Base-by-base conservation (phyloP, 2,888 invertebrate genomes). In the Liopterus haemorrhoidalis region DNA sequence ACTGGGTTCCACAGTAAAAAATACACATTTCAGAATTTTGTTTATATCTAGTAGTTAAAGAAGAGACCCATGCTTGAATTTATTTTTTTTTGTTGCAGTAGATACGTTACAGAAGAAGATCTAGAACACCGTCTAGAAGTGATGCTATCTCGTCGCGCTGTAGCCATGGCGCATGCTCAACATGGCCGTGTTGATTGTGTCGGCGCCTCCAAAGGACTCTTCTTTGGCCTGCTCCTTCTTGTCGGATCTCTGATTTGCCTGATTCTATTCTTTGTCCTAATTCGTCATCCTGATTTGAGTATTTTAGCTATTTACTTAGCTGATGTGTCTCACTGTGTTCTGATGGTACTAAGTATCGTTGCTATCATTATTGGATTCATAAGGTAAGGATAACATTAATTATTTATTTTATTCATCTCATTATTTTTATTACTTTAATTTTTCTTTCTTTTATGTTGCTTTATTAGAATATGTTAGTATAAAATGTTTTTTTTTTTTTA, bases 261-360 rank as follows among this genome's bases (percentile, higher is more conserved):
- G 66, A 93, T 95, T 60, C 79, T 94, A 54, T 95, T 94, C 83
- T 94, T 94, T 74, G 93, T 95, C 54, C 78, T 95, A 60, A 86
- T 93, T 56, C 86, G 86, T 66, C 85, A 90, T 66, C 81, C 82
- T 49, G 80, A 87, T 62, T 77, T 89, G 64, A 82, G 84, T 56
- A 76, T 90, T 54, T 72, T 93, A 55, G 91, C 92, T 42, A 87
- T 93, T 60, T 90, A 92, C 64, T 73, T 93, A 62, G 91, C 91
- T 16, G 92, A 93, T 68, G 88, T 87, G 20, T 91, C 91, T 9
- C 92, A 93, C 68, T 89, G 89, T 65, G 82, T 81, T 48, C 73
- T 93, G 49, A 88, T 93, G 86, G 78, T 82, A 48, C 77, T 93
- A 48, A 89, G 90, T 49, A 85, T 93, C 59, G 70, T 92, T 55